These are phyloP conservation scores for Spilogale gracilis DNA, from an alignment of 2,113 vertebrate genomes.

Conservation along the genomic window DNA sequence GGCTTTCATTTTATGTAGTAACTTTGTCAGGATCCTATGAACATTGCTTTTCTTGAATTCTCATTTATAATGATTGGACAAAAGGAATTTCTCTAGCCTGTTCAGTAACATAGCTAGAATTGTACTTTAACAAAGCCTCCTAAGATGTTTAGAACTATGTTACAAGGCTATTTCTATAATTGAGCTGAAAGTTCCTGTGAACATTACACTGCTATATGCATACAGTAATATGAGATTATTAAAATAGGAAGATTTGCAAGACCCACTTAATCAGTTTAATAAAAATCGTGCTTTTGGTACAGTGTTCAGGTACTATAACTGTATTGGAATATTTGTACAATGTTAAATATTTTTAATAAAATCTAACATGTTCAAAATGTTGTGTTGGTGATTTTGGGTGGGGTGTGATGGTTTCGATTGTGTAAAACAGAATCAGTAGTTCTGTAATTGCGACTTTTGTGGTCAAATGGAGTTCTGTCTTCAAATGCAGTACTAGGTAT, in stretches of 20 bases:
- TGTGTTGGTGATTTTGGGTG: conserved; percentile 85
- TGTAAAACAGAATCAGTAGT: conserved; percentile 59
- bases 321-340: conserved; percentile 83
- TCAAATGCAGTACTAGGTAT: conserved; percentile 38
- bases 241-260: conserved; percentile 67
- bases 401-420: conserved; percentile 63
- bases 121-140: conserved; percentile 58
- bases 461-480: conserved; percentile 50
- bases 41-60: conserved; percentile 57
- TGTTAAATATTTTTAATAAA: conserved; percentile 86
- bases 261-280: conserved; percentile 71
- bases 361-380: conserved; percentile 83
- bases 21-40: conserved; percentile 51
- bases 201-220: conserved; percentile 54
- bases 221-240: conserved; percentile 57
- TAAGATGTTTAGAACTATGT: conserved; percentile 37
- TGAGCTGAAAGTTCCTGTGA: conserved; percentile 58
- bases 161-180: conserved; percentile 60
- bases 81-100: conserved; percentile 55
- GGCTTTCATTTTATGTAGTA: conserved; percentile 61
- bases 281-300: conserved; percentile 81
- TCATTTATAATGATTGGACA: conserved; percentile 6
- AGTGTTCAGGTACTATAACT: conserved; percentile 80
- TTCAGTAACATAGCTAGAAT: conserved; percentile 61
- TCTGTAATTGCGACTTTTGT: conserved; percentile 17